These are phyloP conservation scores for Caenorhabditis brenneri DNA, from an alignment of 1,140 invertebrate species.

Conservation along the genomic window DNA sequence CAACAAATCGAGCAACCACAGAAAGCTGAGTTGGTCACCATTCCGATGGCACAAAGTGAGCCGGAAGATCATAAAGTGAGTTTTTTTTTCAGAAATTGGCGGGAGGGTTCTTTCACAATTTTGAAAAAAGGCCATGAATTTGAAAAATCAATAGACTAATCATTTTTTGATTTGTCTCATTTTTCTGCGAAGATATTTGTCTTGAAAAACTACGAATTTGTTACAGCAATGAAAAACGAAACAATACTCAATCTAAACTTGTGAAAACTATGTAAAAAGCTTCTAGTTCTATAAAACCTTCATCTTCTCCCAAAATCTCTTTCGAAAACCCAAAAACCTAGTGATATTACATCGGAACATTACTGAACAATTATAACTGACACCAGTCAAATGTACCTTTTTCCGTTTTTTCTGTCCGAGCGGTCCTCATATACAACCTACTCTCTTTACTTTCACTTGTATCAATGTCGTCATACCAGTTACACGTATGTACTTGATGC, in stretches of 20 bases:
- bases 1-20: neutral
- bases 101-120: neutral
- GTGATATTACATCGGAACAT: conserved; percentile 17
- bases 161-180: too few species aligned
- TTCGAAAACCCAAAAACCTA: neutral
- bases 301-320: neutral
- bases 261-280: neutral
- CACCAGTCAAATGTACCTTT: neutral
- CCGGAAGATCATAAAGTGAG: conserved; percentile 25
- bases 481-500: conserved; percentile 40
- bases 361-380: neutral
- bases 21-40: neutral
- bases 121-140: too few species aligned
- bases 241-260: too few species aligned
- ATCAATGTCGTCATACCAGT: conserved; percentile 42
- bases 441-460: conserved; percentile 31
- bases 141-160: too few species aligned
- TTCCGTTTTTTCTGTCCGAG: neutral
- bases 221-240: too few species aligned
- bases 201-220: too few species aligned
- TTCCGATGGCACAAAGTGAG: neutral
- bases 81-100: neutral
- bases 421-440: conserved; percentile 7
- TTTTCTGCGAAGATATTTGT: too few species aligned
- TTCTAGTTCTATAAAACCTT: too few species aligned